Conservation (phyloP, 2,888 invertebrate species). For the Hirtodrosophila alboralis region DNA sequence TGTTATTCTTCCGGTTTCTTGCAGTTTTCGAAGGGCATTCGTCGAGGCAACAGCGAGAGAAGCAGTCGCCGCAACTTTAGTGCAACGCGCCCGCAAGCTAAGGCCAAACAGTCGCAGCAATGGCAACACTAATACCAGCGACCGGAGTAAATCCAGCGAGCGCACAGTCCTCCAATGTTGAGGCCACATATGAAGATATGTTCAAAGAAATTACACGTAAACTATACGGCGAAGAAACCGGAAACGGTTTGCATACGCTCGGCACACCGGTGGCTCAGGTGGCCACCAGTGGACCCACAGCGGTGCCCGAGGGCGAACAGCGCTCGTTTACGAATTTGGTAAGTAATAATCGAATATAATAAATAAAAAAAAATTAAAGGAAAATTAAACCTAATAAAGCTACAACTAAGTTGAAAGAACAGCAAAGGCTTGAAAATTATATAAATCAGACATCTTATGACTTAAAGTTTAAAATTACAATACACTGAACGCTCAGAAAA, state of each 20-base stretch:
- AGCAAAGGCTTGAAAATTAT: too few relatives aligned
- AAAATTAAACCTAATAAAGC: too few relatives aligned
- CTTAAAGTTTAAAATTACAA: too few relatives aligned
- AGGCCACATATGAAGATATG: conserved; percentile 85
- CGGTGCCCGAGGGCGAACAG: conserved; percentile 84
- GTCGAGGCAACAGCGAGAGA: conserved; percentile 69
- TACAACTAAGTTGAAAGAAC: too few relatives aligned
- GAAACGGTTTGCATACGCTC: conserved; percentile 84
- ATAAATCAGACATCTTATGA: too few relatives aligned
- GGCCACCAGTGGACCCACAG: conserved; percentile 84
- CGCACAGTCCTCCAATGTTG: conserved; percentile 84
- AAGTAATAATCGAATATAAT: conserved; percentile 42
- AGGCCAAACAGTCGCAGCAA: conserved; percentile 71
- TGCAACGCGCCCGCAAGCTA: conserved; percentile 68
- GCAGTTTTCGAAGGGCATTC: conserved; percentile 75
- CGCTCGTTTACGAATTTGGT: conserved; percentile 84
- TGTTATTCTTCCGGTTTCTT: conserved; percentile 20
- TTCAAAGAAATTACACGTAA: conserved; percentile 95
- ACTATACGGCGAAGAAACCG: conserved; percentile 92
- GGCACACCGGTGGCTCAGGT: conserved; percentile 84
- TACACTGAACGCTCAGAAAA: too few relatives aligned
- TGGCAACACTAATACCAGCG: conserved; percentile 84
- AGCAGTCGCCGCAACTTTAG: conserved; percentile 61
- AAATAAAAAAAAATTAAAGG: too few relatives aligned
- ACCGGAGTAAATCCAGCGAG: conserved; percentile 63